A percentile compares a stretch with the other conserved stretches of the same genome.
Conservation (phyloP, 2,888 invertebrate species). For the Dasypogon diadema region DNA sequence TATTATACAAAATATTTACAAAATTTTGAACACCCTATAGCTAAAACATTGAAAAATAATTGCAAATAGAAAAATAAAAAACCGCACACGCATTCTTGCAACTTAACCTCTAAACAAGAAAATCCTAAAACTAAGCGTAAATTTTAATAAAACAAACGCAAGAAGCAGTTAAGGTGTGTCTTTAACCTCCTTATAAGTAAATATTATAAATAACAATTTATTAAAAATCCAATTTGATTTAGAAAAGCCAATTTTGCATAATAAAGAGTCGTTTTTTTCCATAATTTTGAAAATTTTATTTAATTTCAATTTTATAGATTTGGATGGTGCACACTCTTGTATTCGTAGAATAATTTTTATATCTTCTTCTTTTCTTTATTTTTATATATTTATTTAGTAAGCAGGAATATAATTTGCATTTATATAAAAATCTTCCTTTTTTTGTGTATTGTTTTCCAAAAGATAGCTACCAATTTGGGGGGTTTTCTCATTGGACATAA, state of each 20-base stretch:
- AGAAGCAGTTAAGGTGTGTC: conserved; percentile 49
- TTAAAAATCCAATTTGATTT: conserved; percentile 21
- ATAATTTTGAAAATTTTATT: conserved; percentile 25
- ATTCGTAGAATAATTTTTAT: conserved; percentile 60
- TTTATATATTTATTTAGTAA: conserved; percentile 20
- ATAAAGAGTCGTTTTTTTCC: neutral
- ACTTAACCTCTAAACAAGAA: conserved; percentile 52
- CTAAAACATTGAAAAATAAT: neutral
- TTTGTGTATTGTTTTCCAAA: no score
- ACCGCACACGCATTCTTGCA: conserved; percentile 49
- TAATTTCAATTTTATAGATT: conserved; percentile 23
- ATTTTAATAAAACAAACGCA: conserved; percentile 52
- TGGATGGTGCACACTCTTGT: conserved; percentile 64
- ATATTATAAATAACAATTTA: conserved; percentile 26
- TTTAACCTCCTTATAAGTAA: conserved; percentile 26
- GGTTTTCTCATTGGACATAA: neutral
- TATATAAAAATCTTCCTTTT: no score
- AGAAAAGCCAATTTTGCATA: conserved; percentile 28
- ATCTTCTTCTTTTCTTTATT: conserved; percentile 17
- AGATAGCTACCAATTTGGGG: conserved; percentile 41
- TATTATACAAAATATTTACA: conserved; percentile 48
- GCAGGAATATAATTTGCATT: neutral
- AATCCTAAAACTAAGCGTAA: conserved; percentile 52
- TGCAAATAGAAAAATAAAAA: conserved; percentile 9
- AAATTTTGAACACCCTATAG: conserved; percentile 49